Evolutionary conservation across 2,888 invertebrate genomes (phyloP).

Genomic region (Chymomyza fuscimana): DNA sequence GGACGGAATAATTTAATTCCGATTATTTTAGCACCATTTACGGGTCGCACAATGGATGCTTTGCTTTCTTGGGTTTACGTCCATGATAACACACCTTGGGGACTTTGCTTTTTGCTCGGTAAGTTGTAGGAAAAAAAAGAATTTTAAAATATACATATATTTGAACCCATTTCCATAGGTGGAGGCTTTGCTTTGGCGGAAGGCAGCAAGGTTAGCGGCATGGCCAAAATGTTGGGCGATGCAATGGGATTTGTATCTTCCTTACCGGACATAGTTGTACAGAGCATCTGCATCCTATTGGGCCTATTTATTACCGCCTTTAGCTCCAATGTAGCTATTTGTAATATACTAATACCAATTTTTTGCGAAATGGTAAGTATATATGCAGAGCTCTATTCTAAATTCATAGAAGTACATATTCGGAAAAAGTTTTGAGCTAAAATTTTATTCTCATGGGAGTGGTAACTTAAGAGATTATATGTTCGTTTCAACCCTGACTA

Average conservation of each 20-base stretch:
- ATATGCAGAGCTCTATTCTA: too few relatives aligned
- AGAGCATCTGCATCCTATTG: slow-evolving; percentile 86
- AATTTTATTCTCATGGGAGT: too few relatives aligned
- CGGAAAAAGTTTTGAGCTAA: too few relatives aligned
- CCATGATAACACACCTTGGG: slow-evolving; percentile 92
- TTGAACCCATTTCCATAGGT: slow-evolving; percentile 79
- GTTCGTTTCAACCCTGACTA: too few relatives aligned
- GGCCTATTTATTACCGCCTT: slow-evolving; percentile 86
- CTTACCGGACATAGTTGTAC: slow-evolving; percentile 82
- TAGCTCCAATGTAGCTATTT: slow-evolving; percentile 92
- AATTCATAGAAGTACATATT: too few relatives aligned
- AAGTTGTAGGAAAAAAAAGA: slow-evolving; percentile 47
- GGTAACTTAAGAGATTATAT: too few relatives aligned
- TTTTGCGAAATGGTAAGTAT: slow-evolving; percentile 84
- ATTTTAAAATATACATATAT: not conserved
- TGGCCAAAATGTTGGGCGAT: slow-evolving; percentile 87
- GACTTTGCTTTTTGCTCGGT: slow-evolving; percentile 89
- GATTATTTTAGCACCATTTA: slow-evolving; percentile 43
- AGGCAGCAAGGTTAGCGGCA: slow-evolving; percentile 88
- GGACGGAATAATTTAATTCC: too few relatives aligned
- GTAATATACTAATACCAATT: slow-evolving; percentile 91
- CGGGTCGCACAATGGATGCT: slow-evolving; percentile 80
- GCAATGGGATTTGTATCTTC: slow-evolving; percentile 84
- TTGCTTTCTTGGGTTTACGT: slow-evolving; percentile 90
- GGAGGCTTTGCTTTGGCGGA: slow-evolving; percentile 94